These are phyloP conservation scores for Herpetotheres cachinnans DNA, from an alignment of 2,113 vertebrate genomes.

Conservation along the genomic window DNA sequence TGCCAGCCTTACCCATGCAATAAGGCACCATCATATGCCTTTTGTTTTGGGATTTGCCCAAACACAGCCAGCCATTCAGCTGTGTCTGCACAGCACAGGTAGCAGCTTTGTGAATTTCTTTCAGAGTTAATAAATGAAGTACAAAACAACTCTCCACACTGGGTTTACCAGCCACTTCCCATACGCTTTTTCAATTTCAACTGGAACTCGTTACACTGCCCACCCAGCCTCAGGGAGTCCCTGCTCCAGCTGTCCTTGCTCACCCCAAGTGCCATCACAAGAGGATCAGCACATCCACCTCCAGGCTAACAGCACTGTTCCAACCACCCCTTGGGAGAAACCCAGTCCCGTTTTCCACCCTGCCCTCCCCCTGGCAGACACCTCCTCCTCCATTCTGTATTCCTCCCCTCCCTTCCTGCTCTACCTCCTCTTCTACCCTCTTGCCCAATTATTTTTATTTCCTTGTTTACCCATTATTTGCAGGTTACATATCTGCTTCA, in stretches of 20 bases:
- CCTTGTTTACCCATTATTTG: not conserved
- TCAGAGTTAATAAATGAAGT: not conserved
- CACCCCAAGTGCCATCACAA: too few species aligned
- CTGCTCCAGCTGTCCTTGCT: not conserved
- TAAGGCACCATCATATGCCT: not conserved
- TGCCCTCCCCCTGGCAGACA: not conserved
- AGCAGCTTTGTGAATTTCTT: not conserved
- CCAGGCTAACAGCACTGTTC: fast-evolving
- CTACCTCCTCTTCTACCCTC: not conserved
- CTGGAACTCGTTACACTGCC: not conserved
- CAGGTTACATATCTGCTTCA: not conserved
- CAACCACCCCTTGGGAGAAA: not conserved
- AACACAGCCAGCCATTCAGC: not conserved
- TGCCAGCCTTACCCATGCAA: not conserved
- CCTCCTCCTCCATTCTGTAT: not conserved
- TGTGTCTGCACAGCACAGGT: not conserved
- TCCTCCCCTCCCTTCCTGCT: not conserved
- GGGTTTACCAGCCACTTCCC: not conserved
- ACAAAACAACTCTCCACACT: not conserved
- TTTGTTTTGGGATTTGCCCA: not conserved
- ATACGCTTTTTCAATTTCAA: not conserved
- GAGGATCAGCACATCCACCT: not conserved
- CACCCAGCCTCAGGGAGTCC: not conserved
- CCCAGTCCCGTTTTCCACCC: not conserved
- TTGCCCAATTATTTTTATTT: not conserved